Evolutionary conservation across 1,140 invertebrate species (phyloP).

Genomic region (Dinothrombium tinctorium): DNA sequence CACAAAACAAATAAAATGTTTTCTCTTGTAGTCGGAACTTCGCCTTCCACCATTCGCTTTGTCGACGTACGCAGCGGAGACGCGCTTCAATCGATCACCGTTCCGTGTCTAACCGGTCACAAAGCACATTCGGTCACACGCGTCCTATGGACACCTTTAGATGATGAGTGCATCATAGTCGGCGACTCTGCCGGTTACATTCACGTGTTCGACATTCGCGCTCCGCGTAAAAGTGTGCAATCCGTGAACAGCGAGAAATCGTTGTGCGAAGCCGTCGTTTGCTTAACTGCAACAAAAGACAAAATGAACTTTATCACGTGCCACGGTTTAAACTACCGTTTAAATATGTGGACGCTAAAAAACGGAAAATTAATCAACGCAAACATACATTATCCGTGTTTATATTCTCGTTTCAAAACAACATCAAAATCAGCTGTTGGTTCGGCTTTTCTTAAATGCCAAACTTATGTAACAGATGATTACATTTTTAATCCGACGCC

Average conservation of each 20-base stretch:
- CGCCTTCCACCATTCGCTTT: slow-evolving; percentile 2
- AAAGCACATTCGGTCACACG: slow-evolving; percentile 2
- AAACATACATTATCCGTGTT: slow-evolving; percentile 1
- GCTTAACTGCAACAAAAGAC: neutral
- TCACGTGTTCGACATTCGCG: slow-evolving; percentile 5
- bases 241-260: neutral
- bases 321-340: neutral
- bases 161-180: slow-evolving; percentile 5
- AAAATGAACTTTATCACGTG: neutral
- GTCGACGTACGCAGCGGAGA: slow-evolving; percentile 5
- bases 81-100: slow-evolving; percentile 2
- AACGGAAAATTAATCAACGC: neutral
- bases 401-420: neutral
- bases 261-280: neutral
- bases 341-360: slow-evolving; percentile 3
- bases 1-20: neutral
- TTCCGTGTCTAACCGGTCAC: neutral
- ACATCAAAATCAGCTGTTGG: neutral
- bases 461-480: slow-evolving; percentile 3
- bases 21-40: neutral
- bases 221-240: neutral
- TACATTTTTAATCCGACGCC: slow-evolving; percentile 4
- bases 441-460: slow-evolving; percentile 1
- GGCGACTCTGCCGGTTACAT: slow-evolving; percentile 5
- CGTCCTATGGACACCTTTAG: slow-evolving; percentile 4